Base-by-base conservation (phyloP, 37 sponge, comb jelly and placozoan genomes). In the Chondrilla cf. caribensis region DNA sequence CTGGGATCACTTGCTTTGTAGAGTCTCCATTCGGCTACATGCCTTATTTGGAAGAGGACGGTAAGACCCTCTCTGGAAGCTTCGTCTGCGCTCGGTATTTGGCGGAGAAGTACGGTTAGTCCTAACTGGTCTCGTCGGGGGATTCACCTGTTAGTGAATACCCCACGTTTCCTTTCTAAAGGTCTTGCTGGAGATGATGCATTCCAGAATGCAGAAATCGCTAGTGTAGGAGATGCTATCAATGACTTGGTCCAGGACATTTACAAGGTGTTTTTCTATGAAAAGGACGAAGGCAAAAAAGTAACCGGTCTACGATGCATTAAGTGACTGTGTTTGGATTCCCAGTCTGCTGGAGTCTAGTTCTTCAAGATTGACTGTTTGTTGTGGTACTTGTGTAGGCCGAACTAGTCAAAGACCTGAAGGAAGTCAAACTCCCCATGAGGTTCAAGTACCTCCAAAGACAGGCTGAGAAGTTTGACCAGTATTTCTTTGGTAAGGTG, bases 151-250 rank as follows among this genome's bases (percentile, higher is more conserved):
- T n/a, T n/a, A n/a, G n/a, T n/a, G n/a, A n/a, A n/a, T n/a, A n/a
- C n/a, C n/a, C n/a, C n/a, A n/a, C 36, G 18, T 80, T 28, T 58
- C 60, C 11, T 82, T 38, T 65, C 21, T 65, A 26, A 25, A 82
- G 90, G 90, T 19, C 68, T 85, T 14, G 86, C 86, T 38, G 87
- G 87, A n/a, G n/a, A 64, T 0, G 89, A 87, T 68, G 83, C 76
- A 28, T 71, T 89, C 29, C 83, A 87, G 37, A 87, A 84, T 58
- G 89, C 87, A 29, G 77, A 86, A 18, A 73, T 88, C 4, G 87
- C 81, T 57, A 51, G 80, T 58, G 84, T 84, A 29, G 51, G 62
- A 32, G 94, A 93, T 55, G 41, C 36, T 17, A 24, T 85, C 18
- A 25, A 79, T 38, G 90, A 89, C 29, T 40, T 85, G 15, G 14